Evolutionary conservation across 2,797 vertebrate species (phyloP).

Genomic region (Poeciliopsis infans): DNA sequence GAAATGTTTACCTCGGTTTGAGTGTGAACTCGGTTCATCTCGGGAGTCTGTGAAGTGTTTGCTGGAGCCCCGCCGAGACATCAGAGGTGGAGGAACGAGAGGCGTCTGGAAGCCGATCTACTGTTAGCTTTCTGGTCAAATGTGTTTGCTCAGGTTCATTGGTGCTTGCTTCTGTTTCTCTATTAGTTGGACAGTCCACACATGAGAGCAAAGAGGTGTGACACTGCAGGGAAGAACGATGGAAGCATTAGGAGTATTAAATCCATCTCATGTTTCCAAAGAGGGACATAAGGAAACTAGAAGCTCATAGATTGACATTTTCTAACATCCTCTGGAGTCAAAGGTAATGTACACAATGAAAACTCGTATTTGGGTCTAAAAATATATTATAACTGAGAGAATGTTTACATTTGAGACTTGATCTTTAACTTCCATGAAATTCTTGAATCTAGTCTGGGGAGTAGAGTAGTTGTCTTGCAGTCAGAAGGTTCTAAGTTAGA

Average conservation of each 20-base stretch:
- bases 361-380: not conserved
- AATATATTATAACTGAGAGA: not conserved
- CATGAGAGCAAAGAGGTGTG: conserved; percentile 29
- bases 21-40: conserved; percentile 51
- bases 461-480: too few relatives aligned
- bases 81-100: conserved; percentile 57
- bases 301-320: conserved; percentile 1
- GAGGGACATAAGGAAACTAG: conserved; percentile 66
- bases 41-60: conserved; percentile 72
- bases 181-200: conserved; percentile 31
- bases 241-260: conserved; percentile 2
- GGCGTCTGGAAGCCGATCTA: conserved; percentile 58
- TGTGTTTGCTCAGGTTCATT: conserved; percentile 68
- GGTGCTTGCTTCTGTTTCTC: conserved; percentile 46
- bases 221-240: not conserved
- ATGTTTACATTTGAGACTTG: not conserved
- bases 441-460: too few relatives aligned
- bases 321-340: not conserved
- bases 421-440: not conserved
- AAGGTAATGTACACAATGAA: not conserved
- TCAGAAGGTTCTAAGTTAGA: too few relatives aligned
- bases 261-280: conserved; percentile 46
- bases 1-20: conserved; percentile 4
- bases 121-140: conserved; percentile 70
- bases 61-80: conserved; percentile 46